Evolutionary conservation across 2,888 invertebrate genomes (phyloP), one percentile per base, ranked within the genome.

Genomic region (Leucozona laternaria): DNA sequence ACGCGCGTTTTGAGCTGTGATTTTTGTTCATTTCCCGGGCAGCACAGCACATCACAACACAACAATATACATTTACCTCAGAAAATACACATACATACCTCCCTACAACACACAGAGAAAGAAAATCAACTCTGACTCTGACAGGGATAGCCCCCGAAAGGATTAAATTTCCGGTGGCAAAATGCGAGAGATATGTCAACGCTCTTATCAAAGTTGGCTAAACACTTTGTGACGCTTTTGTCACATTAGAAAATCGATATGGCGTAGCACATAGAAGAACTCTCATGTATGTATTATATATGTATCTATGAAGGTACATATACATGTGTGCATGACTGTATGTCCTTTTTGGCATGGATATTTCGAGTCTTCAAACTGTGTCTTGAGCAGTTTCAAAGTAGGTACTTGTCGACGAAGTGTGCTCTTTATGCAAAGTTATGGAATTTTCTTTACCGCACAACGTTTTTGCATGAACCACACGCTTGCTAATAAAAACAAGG

Each of bases 391-490:
- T 25, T 72, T 64, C 40, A 31, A 71, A 66, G 64, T 66, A 48
- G 64, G 48, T 62, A 50, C 55, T 71, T 66, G 58, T 55, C 78
- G 58, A 37, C 60, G 15, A 68, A 70, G 31, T 71, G 76, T 62
- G 34, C 64, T 64, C 57, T 57, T 48, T 60, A 82, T 78, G 82
- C 82, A 78, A 82, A 82, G 50, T 70, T 58, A 58, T 82, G 64
- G 57, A 66, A 72, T 57, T 72, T 72, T 60, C 50, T 60, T 78
- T 57, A 37, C 60, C 37, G 15, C 72, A 40, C 48, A 50, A 57
- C 37, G 40, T 8, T 70, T 62, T 31, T 13, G 43, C 31, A 72
- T 57, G 45, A 55, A 34, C 55, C 37, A 37, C 25, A 73, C 43
- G 37, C 37, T 57, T 37, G 45, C 45, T 64, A 25, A 64, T 53